Base-by-base conservation (phyloP, 2,113 vertebrate genomes). In the Mungos mungo region DNA sequence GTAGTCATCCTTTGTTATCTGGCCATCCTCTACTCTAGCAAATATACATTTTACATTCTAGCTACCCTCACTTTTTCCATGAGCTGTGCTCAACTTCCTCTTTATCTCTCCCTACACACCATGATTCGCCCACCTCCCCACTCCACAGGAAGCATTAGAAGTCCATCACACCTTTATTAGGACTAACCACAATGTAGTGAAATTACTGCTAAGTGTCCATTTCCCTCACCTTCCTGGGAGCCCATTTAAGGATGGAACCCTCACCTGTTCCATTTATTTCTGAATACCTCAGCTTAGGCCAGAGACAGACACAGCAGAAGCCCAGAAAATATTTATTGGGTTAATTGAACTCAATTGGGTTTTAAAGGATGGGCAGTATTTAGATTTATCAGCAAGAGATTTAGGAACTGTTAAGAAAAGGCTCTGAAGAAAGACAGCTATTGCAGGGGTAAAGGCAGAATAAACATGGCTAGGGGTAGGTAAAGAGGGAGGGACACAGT, bases 291-390 rank as follows among this genome's bases (percentile, higher is more conserved):
- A 88, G 31, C 25, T 80, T 92, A 69, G 7, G 27, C 7, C 15
- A 47, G n/a, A 35, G 29, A 50, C 13, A 52, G 50, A 25, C 21
- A 88, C 1, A 83, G 45, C 25, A 83, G 33, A 16, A 91, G 14
- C 18, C 27, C 50, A n/a, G 57, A 81, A 96, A 92, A 63, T 52
- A 74, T 80, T 38, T 79, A 13, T 80, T 77, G 57, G 50, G 50
- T 72, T 90, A 31, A 95, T 38, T 82, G 92, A 72, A 89, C 31
- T 82, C 92, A 94, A 86, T 13, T 77, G 19, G n/a, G 14, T 86
- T 97, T 89, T 57, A 68, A 93, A 85, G 54, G 72, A 90, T 80
- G 31, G 47, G n/a, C 38, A 90, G 35, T 33, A 88, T 85, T 57
- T 85, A 85, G 8, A 81, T 72, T 74, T 18, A 45, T 71, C 14